Evolutionary conservation across 1,140 invertebrate genomes (phyloP).

Genomic region (Drosophila sechellia): DNA sequence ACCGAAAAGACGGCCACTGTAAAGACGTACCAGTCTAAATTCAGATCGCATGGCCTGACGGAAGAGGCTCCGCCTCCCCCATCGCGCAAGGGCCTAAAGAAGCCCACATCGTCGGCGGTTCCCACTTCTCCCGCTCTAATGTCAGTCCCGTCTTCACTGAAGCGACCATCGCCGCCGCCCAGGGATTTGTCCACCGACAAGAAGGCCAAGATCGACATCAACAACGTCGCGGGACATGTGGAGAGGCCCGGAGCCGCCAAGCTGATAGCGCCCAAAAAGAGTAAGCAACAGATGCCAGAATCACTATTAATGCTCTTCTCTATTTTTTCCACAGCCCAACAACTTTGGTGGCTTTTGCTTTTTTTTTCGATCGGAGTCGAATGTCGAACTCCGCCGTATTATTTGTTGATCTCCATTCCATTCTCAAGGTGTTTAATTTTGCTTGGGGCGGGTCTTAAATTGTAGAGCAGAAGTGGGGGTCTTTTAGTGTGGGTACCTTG

Average conservation of each 20-base stretch:
- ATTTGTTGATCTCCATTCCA: slow-evolving; percentile 38
- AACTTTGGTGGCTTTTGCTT: slow-evolving; percentile 72
- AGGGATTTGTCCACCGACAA: slow-evolving; percentile 90
- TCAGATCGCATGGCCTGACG: slow-evolving; percentile 93
- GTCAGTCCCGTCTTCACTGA: slow-evolving; percentile 63
- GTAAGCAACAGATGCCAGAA: slow-evolving; percentile 88
- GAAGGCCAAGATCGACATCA: slow-evolving; percentile 88
- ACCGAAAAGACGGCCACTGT: slow-evolving; percentile 92
- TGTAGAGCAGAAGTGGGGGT: slow-evolving; percentile 3
- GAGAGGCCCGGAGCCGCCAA: slow-evolving; percentile 93
- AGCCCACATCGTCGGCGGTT: slow-evolving; percentile 85
- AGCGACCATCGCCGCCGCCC: slow-evolving; percentile 88
- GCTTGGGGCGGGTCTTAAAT: slow-evolving; percentile 26
- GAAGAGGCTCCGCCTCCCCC: slow-evolving; percentile 92
- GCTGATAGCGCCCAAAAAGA: slow-evolving; percentile 93
- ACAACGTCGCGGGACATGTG: slow-evolving; percentile 79
- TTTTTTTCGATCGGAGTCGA: slow-evolving; percentile 27
- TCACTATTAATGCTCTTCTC: slow-evolving; percentile 68
- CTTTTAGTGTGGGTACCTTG: background rate
- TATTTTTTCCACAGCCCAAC: slow-evolving; percentile 52
- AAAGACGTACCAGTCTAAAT: slow-evolving; percentile 94
- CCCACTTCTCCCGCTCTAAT: slow-evolving; percentile 10
- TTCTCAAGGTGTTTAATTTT: slow-evolving; percentile 37
- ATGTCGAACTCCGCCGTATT: slow-evolving; percentile 39
- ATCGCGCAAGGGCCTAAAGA: slow-evolving; percentile 87